These are phyloP conservation scores for Agrotis clavis DNA, from an alignment of 2,888 invertebrate species.

Conservation along the genomic window DNA sequence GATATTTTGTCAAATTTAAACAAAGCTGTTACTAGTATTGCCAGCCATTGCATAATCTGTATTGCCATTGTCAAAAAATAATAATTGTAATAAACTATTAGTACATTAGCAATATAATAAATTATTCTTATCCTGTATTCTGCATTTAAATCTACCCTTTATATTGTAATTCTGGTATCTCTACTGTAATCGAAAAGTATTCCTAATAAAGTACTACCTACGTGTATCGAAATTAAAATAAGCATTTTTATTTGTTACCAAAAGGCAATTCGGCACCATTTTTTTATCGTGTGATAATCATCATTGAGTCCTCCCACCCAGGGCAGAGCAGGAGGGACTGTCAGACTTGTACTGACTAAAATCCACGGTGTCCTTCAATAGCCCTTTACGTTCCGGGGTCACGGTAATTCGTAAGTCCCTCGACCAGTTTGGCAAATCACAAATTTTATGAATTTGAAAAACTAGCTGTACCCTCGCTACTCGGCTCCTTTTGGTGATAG, in stretches of 20 bases:
- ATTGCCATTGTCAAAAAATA: constrained; percentile 16
- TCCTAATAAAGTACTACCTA: constrained; percentile 18
- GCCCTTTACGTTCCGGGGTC: no score
- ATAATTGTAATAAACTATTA: not conserved
- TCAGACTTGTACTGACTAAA: no score
- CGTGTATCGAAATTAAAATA: not conserved
- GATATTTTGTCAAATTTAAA: not conserved
- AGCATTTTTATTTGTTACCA: constrained; percentile 17
- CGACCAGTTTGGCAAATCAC: no score
- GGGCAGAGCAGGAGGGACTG: no score
- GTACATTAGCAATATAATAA: not conserved
- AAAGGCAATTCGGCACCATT: no score
- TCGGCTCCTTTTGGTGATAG: no score
- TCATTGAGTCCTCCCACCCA: no score
- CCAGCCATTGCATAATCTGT: not conserved
- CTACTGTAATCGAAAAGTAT: constrained; percentile 14
- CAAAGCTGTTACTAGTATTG: not conserved
- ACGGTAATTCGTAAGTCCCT: no score
- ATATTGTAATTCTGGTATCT: constrained; percentile 5
- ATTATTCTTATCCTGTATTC: not conserved
- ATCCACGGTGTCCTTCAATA: no score
- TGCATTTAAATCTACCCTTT: constrained; percentile 11
- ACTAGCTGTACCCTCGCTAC: no score
- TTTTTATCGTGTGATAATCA: no score
- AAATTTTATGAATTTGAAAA: no score